Evolutionary conservation across 2,113 vertebrate genomes (phyloP).

Genomic region (Herpetotheres cachinnans): DNA sequence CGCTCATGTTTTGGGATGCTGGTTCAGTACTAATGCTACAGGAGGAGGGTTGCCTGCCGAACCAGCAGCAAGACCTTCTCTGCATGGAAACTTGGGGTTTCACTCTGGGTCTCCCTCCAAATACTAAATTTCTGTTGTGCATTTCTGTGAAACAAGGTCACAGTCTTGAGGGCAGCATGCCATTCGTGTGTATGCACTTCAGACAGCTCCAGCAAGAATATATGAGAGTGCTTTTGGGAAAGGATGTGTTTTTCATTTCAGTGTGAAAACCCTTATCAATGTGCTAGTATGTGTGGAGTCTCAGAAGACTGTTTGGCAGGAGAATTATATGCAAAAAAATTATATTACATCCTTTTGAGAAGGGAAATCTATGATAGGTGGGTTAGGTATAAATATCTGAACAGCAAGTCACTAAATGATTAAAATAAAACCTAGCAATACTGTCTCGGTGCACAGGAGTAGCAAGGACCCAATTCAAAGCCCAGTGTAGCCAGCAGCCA

Average conservation of each 20-base stretch:
- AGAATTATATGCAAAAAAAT: background rate
- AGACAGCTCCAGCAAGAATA: background rate
- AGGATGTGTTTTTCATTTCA: background rate
- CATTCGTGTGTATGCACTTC: rapidly evolving
- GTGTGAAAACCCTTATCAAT: background rate
- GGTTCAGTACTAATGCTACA: background rate
- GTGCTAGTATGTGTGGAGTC: background rate
- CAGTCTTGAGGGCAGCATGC: background rate
- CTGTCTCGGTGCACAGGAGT: background rate
- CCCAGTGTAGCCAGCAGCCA: background rate
- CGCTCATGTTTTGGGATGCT: background rate
- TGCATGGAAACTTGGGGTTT: background rate
- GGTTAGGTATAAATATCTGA: background rate
- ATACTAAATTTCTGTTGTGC: background rate
- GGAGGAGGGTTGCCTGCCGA: background rate
- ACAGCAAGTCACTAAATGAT: background rate
- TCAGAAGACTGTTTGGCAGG: background rate
- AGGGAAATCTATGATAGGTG: background rate
- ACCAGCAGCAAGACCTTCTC: background rate
- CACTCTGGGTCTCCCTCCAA: background rate
- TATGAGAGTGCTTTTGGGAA: background rate
- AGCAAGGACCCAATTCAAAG: background rate
- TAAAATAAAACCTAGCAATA: background rate
- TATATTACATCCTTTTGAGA: background rate
- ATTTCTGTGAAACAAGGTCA: background rate